Evolutionary conservation across 2,888 invertebrate species (phyloP), one percentile per base, ranked within the genome.

Genomic region (Formica aserva): DNA sequence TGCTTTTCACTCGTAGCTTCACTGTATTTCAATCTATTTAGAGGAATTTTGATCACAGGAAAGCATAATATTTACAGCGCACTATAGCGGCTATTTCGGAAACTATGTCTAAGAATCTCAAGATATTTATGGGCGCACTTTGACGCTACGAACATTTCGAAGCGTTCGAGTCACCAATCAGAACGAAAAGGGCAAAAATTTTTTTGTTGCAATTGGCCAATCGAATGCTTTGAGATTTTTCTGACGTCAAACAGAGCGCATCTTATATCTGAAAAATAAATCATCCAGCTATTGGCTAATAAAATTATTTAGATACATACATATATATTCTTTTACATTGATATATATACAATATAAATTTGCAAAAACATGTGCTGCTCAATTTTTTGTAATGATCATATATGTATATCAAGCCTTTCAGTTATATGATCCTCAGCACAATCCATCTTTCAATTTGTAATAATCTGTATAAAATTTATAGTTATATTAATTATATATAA

Each of bases 371-470:
- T 66, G 13, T 77, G 13, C 8, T 52, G 15, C 1, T 35, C 3
- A 63, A 76, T 29, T 8, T 65, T 18, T 6, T 76, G 1, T 76
- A 45, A 4, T 66, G 0, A 29, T 35, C 1, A 9, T 22, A 35
- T n/a, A 26, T 18, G 15, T 48, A 9, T 18, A 11, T 71, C 15
- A 38, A 57, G 5, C 11, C 15, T 60, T 32, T 45, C 3, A 13
- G 22, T 32, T 48, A 48, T 18, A 13, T 11, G 4, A 69, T 57
- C 18, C 13, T 87, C 80, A 90, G 78, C 94, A 94, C 29, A 88
- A 78, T 5, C 94, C 94, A n/a, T 94, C 92, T 48, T 87, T 90
- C 22, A 94, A 84, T 90, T 93, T 94, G 87, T 94, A 94, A 83
- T 92, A 94, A 92, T 92, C 94, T 94, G 87, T 5, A 83, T 86